Evolutionary conservation across 2,797 vertebrate species (phyloP), one percentile per base, ranked within the genome.

Genomic region (Helicolenus hilgendorfi): DNA sequence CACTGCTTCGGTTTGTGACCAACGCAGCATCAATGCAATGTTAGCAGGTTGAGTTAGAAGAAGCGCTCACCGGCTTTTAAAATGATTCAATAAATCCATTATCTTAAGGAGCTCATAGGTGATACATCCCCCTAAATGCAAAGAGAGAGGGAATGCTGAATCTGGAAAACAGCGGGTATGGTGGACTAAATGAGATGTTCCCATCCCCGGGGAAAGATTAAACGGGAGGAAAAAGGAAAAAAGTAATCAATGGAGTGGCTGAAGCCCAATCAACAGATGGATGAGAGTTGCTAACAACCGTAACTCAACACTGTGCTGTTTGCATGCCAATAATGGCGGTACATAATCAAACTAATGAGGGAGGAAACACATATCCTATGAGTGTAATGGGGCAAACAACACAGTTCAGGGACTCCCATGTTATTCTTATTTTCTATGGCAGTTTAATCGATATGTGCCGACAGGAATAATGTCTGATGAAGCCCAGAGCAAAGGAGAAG

Each of bases 211-310:
- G 87, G 72, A 20, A 22, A 77, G 77, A 85, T 87, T 89, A 75
- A 89, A 84, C 4, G 0, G 60, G 59, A 79, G 68, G 58, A 62
- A 72, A 74, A 75, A 74, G 9, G 70, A 64, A 45, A 72, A 67
- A 75, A 71, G 72, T 31, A 81, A 91, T 95, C 89, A 91, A 91
- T 91, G 77, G 71, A 84, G 81, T 58, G 76, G 83, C 79, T 89
- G 78, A 53, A 55, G 83, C 26, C 85, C 84, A 92, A 89, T 92
- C 90, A 87, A 92, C 86, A 94, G 88, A 94, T 89, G 90, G 90
- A 88, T 22, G 68, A 72, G 58, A 71, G 84, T 68, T 58, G 82
- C 84, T 60, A 79, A 86, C 65, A 49, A 64, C 79, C 71, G 78
- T 56, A 86, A 89, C 72, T 87, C 83, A 72, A 64, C 86, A 38